These are phyloP conservation scores for Sinohyriopsis cumingii DNA, from an alignment of 2,888 invertebrate species.

Conservation along the genomic window DNA sequence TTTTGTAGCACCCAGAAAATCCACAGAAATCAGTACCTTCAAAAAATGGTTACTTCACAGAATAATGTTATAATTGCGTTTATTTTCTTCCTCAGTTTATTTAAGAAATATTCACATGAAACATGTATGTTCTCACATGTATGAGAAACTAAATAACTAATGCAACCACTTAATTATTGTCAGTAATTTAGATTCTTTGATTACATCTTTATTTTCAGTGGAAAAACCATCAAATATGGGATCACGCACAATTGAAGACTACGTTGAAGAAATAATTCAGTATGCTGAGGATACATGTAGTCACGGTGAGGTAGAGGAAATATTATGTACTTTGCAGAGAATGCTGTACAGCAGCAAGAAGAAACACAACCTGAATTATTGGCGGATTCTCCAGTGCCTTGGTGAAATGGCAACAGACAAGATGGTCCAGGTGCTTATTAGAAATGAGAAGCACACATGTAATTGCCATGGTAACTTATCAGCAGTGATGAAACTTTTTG, in stretches of 20 bases:
- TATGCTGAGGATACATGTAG: constrained; percentile 10
- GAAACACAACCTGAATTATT: constrained; percentile 41
- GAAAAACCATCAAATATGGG: too few relatives aligned
- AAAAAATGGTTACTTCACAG: too few relatives aligned
- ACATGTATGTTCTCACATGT: too few relatives aligned
- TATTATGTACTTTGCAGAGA: constrained; percentile 20
- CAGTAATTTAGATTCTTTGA: too few relatives aligned
- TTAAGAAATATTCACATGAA: too few relatives aligned
- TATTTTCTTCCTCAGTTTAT: too few relatives aligned
- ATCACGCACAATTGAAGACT: constrained; percentile 33
- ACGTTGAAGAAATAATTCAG: constrained; percentile 29
- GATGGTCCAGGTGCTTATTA: constrained; percentile 20
- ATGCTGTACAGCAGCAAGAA: constrained; percentile 33
- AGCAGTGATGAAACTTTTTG: constrained; percentile 30
- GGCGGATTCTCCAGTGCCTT: constrained; percentile 42
- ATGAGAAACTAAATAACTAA: too few relatives aligned
- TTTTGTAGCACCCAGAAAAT: too few relatives aligned
- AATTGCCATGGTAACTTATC: constrained; percentile 25
- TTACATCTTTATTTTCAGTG: too few relatives aligned
- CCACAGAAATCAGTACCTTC: too few relatives aligned
- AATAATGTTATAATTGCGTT: too few relatives aligned
- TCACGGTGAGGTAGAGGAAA: constrained; percentile 24
- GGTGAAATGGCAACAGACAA: constrained; percentile 33
- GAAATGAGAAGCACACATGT: constrained; percentile 24
- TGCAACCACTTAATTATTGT: too few relatives aligned